Conservation (phyloP, 2,797 vertebrate species). For the Onychomys torridus region DNA sequence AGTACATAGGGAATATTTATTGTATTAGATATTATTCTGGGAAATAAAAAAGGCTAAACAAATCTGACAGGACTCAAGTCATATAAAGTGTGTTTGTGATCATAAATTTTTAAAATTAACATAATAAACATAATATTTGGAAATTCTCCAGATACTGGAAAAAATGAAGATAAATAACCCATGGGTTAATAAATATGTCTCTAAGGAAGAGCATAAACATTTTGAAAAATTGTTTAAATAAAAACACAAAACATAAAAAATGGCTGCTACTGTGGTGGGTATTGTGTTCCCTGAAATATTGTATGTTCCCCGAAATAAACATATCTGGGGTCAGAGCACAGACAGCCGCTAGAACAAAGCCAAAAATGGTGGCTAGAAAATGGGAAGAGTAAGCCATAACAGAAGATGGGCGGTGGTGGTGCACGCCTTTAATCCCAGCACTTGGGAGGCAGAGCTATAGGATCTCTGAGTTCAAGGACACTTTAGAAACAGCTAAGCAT, state of each 20-base stretch:
- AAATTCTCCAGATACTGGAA: not conserved
- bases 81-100: not conserved
- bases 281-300: no score
- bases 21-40: not conserved
- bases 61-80: not conserved
- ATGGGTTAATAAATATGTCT: not conserved
- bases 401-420: no score
- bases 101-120: conserved; percentile 7
- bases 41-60: conserved; percentile 1
- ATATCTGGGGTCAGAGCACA: no score
- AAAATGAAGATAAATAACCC: not conserved
- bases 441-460: no score
- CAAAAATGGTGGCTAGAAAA: no score
- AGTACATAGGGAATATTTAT: not conserved
- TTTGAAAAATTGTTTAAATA: not conserved
- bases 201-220: not conserved
- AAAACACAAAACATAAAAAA: not conserved
- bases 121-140: not conserved
- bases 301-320: no score
- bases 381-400: no score
- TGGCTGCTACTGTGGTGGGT: not conserved
- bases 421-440: no score
- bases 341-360: no score
- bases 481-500: no score
- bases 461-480: no score